phyloP scores from a whole-genome alignment of 2,888 invertebrate genomes.

The Drosophila putrida region DNA sequence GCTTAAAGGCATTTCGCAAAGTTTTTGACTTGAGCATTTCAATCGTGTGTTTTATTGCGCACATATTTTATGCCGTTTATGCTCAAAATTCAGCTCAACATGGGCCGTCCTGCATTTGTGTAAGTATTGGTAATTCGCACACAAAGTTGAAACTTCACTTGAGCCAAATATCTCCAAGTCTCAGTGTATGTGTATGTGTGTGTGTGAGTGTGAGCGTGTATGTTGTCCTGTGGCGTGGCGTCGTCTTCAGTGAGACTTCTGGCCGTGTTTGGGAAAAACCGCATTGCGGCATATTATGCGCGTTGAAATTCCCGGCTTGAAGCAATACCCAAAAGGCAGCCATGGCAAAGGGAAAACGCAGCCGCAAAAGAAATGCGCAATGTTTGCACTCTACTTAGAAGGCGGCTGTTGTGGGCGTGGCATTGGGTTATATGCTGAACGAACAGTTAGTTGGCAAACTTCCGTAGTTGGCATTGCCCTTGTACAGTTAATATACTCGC shows the following conservation, averaged over 20 bases:
- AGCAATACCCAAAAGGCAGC: slow-evolving; percentile 56
- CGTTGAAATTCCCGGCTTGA: slow-evolving; percentile 69
- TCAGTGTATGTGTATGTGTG: slow-evolving; percentile 30
- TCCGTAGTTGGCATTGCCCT: slow-evolving; percentile 38
- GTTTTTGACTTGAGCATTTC: slow-evolving; percentile 79
- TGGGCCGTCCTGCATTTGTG: slow-evolving; percentile 33
- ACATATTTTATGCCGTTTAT: slow-evolving; percentile 81
- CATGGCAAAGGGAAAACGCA: slow-evolving; percentile 54
- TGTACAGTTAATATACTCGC: slow-evolving; percentile 54
- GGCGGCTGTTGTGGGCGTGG: slow-evolving; percentile 15
- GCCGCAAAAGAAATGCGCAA: slow-evolving; percentile 72
- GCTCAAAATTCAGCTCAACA: slow-evolving; percentile 74
- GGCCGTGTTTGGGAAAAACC: slow-evolving; percentile 73
- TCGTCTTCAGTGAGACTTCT: slow-evolving; percentile 63
- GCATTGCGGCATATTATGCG: slow-evolving; percentile 83
- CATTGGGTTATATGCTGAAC: slow-evolving; percentile 28
- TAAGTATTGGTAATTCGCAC: slow-evolving; percentile 28
- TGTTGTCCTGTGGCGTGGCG: slow-evolving; percentile 55
- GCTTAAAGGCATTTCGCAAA: slow-evolving; percentile 77
- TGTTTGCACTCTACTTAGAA: slow-evolving; percentile 50
- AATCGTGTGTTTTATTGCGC: slow-evolving; percentile 80
- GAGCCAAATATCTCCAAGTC: slow-evolving; percentile 38
- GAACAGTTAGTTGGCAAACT: slow-evolving; percentile 16
- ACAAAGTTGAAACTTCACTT: slow-evolving; percentile 52
- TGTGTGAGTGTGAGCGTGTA: slow-evolving; percentile 33